Evolutionary conservation across 2,113 vertebrate genomes (phyloP), one percentile per base, ranked within the genome.

Genomic region (Petroica traversi): DNA sequence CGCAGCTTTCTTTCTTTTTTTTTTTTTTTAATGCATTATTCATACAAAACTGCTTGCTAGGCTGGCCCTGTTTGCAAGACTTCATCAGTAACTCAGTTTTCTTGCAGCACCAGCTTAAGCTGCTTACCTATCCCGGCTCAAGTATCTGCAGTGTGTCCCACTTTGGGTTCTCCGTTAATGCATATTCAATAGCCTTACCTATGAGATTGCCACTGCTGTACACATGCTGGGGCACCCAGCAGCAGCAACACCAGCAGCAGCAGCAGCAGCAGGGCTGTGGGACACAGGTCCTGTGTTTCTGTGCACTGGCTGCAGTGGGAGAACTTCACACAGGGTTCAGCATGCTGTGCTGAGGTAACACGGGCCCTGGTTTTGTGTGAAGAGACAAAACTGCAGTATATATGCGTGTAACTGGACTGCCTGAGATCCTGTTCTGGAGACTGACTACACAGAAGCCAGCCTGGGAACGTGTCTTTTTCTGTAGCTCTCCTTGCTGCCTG

Each of bases 251-350:
- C 36, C 59, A n/a, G 58, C 51, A 48, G 45, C n/a, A n/a, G n/a
- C n/a, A n/a, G 40, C 63, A 34, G 41, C 59, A n/a, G 58, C 51
- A 48, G 45, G 41, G 48, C 36, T 45, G 3, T 0, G 1, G 54
- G 40, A 14, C 15, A 11, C 29, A 33, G 8, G 8, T 38, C 12
- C 24, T 54, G 29, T 1, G 0, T 72, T 71, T 75, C 61, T 59
- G n/a, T 1, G 0, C 34, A 7, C 28, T 49, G 67, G 17, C 36
- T 2, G 3, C 2, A 3, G 13, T 29, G 38, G 66, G 29, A 87
- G 28, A 40, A 77, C 15, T 20, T 77, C 38, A 33, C 0, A 0
- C 12, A 46, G 38, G 46, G 19, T 14, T 81, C 48, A 33, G 46
- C 3, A 8, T 31, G 48, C 31, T 7, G 2, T 20, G 9, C 19